Evolutionary conservation across 2,888 invertebrate species (phyloP).

Genomic region (Caradrina clavipalpis): DNA sequence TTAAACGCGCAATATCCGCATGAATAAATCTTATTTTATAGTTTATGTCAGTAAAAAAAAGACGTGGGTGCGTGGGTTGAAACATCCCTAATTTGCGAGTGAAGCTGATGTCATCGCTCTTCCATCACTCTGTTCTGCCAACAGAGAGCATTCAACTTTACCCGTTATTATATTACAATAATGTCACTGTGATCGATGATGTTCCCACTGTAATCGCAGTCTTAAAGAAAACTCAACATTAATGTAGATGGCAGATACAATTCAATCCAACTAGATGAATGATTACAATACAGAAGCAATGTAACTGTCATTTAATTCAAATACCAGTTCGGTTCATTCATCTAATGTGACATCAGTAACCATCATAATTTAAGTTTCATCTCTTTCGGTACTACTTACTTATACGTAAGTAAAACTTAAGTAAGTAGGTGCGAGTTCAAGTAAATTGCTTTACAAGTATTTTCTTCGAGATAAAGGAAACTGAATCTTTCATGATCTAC

Average conservation of each 20-base stretch:
- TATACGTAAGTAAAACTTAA: too few relatives aligned
- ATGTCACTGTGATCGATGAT: slow-evolving; percentile 69
- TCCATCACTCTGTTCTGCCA: slow-evolving; percentile 54
- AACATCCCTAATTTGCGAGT: slow-evolving; percentile 67
- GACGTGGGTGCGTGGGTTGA: slow-evolving; percentile 62
- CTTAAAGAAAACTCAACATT: slow-evolving; percentile 60
- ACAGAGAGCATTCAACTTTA: slow-evolving; percentile 73
- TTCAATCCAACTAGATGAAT: slow-evolving; percentile 55
- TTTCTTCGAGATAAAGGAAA: slow-evolving; percentile 5
- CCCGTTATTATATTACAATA: slow-evolving; percentile 58
- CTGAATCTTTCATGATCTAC: slow-evolving; percentile 2
- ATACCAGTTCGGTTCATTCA: slow-evolving; percentile 7
- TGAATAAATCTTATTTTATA: slow-evolving; percentile 36
- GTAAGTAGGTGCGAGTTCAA: neutral
- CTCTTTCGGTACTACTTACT: neutral
- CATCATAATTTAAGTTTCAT: neutral
- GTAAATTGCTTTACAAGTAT: slow-evolving; percentile 15
- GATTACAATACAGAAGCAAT: slow-evolving; percentile 36
- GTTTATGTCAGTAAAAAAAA: slow-evolving; percentile 24
- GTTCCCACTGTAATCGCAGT: slow-evolving; percentile 52
- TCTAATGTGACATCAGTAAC: slow-evolving; percentile 10
- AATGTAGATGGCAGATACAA: slow-evolving; percentile 63
- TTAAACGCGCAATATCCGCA: slow-evolving; percentile 18
- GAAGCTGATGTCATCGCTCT: slow-evolving; percentile 67
- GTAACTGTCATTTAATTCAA: slow-evolving; percentile 15